phyloP scores from a whole-genome alignment of 2,797 vertebrate species.

The Cossypha caffra region DNA sequence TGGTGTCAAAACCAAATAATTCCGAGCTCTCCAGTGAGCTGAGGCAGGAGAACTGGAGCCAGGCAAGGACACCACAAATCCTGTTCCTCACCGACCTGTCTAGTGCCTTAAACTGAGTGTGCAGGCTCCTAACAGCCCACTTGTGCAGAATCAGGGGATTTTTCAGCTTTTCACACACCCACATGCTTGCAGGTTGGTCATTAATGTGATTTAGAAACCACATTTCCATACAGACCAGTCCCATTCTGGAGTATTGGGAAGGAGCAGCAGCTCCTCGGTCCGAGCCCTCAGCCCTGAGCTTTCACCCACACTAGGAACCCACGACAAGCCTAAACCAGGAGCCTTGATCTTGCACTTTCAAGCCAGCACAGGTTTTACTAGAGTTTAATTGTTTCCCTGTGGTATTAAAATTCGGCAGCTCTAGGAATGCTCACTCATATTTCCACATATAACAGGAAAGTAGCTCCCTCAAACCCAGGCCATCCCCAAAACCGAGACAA shows the following conservation, averaged over 20 bases:
- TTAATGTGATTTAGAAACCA: background rate
- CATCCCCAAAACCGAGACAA: accelerated
- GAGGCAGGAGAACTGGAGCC: background rate
- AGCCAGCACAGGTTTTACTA: background rate
- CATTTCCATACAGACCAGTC: background rate
- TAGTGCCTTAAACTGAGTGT: background rate
- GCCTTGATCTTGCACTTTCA: background rate
- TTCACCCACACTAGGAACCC: background rate
- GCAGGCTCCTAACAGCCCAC: background rate
- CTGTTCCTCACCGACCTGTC: accelerated
- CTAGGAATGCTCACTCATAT: background rate
- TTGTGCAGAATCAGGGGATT: background rate
- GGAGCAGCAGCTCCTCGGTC: background rate
- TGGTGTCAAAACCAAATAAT: accelerated
- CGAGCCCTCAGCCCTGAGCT: background rate
- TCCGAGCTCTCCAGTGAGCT: accelerated
- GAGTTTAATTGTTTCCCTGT: background rate
- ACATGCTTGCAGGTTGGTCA: accelerated
- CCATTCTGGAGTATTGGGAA: background rate
- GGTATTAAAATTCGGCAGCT: background rate
- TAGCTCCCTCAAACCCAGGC: background rate
- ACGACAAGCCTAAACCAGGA: background rate
- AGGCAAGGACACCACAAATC: background rate
- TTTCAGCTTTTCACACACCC: background rate
- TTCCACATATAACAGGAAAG: background rate